Conservation (phyloP, 2,113 vertebrate genomes). For the Euleptes europaea region DNA sequence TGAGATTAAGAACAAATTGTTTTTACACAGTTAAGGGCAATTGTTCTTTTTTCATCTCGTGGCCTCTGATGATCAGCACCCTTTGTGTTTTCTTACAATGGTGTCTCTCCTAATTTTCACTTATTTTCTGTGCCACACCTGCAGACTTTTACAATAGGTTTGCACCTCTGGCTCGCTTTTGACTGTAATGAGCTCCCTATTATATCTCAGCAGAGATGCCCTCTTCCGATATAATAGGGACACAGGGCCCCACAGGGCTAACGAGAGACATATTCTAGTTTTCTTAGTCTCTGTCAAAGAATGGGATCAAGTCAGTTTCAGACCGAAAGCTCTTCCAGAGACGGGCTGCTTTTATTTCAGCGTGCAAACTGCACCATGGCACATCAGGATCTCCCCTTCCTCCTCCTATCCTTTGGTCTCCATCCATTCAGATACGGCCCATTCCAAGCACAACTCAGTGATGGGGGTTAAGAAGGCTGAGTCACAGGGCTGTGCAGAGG, state of each 20-base stretch:
- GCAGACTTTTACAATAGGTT: too few species aligned
- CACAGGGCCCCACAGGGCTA: not conserved
- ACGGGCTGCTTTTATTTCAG: not conserved
- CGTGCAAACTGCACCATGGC: not conserved
- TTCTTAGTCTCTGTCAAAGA: not conserved
- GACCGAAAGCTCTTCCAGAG: not conserved
- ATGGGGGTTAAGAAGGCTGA: not conserved
- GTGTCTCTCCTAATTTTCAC: too few species aligned
- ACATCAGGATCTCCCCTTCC: not conserved
- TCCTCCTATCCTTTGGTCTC: not conserved
- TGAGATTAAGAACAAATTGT: too few species aligned
- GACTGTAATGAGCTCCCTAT: too few species aligned
- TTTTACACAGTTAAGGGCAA: too few species aligned
- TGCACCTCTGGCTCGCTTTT: not conserved
- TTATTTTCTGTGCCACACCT: not conserved
- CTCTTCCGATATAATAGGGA: not conserved
- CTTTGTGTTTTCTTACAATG: too few species aligned
- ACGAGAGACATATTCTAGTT: not conserved
- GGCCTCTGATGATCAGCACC: too few species aligned
- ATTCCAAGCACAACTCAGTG: not conserved
- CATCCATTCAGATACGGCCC: not conserved
- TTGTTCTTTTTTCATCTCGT: too few species aligned
- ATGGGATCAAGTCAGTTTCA: not conserved
- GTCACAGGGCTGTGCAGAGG: not conserved
- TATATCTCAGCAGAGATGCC: too few species aligned